Evolutionary conservation across 2,113 vertebrate genomes (phyloP).

Genomic region (Balaenoptera acutorostrata): DNA sequence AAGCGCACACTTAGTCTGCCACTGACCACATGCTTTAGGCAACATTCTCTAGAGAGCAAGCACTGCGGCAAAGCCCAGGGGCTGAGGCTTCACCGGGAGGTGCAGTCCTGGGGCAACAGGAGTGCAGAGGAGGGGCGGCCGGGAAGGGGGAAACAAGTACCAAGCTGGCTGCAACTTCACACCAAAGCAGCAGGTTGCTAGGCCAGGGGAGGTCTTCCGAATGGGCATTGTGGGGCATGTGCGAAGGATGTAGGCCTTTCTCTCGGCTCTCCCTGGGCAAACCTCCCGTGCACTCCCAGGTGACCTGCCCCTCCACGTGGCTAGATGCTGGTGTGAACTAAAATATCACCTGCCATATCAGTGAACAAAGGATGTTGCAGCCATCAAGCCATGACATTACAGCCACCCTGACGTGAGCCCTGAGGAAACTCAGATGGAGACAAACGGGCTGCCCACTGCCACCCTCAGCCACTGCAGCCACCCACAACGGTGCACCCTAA

Average conservation of each 20-base stretch:
- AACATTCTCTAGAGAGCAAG: not conserved
- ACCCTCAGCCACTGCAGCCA: not conserved
- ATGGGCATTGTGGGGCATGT: too few relatives aligned
- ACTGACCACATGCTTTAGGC: not conserved
- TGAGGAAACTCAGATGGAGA: not conserved
- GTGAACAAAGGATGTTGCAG: not conserved
- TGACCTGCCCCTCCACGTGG: not conserved
- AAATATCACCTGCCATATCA: not conserved
- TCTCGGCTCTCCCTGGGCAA: fast-evolving
- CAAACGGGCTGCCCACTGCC: not conserved
- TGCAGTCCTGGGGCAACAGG: not conserved
- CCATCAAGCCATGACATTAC: not conserved
- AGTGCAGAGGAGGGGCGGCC: too few relatives aligned
- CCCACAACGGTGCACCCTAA: not conserved
- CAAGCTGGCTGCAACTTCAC: not conserved
- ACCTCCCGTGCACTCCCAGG: not conserved
- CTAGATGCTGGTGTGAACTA: not conserved
- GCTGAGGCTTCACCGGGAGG: not conserved
- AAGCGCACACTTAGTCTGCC: not conserved
- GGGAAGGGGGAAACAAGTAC: fast-evolving
- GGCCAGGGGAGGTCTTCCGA: not conserved
- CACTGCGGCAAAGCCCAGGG: not conserved
- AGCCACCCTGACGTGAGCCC: too few relatives aligned
- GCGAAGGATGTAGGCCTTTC: not conserved
- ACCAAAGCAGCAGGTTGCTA: not conserved